Evolutionary conservation across 2,113 vertebrate species (phyloP).

Genomic region (Amphilophus citrinellus): DNA sequence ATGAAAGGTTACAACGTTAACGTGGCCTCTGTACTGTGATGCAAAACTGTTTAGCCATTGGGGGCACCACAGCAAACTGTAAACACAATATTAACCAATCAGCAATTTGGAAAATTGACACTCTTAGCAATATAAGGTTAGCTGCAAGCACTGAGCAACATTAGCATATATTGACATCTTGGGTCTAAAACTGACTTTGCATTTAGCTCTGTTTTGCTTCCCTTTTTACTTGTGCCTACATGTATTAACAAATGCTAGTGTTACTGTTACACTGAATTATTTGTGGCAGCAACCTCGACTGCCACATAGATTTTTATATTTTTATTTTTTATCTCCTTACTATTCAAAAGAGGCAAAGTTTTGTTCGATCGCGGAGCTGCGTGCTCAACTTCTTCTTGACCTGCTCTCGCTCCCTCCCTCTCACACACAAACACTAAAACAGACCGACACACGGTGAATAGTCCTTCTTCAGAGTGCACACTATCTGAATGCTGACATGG

Average conservation of each 20-base stretch:
- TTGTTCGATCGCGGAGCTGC: neutral
- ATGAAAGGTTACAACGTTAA: slow-evolving; percentile 6
- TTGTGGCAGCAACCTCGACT: neutral
- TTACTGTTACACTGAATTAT: neutral
- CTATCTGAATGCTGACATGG: neutral
- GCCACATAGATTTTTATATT: neutral
- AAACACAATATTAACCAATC: neutral
- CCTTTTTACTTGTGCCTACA: neutral
- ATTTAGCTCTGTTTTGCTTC: neutral
- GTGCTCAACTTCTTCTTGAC: neutral
- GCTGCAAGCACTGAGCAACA: neutral
- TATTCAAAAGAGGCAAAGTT: neutral
- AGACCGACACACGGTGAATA: neutral
- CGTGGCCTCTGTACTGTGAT: neutral
- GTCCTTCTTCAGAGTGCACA: neutral
- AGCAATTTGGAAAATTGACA: neutral
- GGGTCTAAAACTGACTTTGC: neutral
- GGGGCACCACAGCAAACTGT: neutral
- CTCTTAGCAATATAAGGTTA: neutral
- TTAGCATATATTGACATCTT: slow-evolving; percentile 1
- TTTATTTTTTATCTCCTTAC: slow-evolving; percentile 4
- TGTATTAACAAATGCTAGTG: neutral
- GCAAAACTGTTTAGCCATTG: neutral
- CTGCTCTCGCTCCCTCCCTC: neutral
- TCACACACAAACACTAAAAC: neutral